Percentiles rank a stretch among this genome's conserved stretches.
These are phyloP conservation scores for Drosophila yooni DNA, from an alignment of 2,888 invertebrate genomes.

Conservation along the genomic window DNA sequence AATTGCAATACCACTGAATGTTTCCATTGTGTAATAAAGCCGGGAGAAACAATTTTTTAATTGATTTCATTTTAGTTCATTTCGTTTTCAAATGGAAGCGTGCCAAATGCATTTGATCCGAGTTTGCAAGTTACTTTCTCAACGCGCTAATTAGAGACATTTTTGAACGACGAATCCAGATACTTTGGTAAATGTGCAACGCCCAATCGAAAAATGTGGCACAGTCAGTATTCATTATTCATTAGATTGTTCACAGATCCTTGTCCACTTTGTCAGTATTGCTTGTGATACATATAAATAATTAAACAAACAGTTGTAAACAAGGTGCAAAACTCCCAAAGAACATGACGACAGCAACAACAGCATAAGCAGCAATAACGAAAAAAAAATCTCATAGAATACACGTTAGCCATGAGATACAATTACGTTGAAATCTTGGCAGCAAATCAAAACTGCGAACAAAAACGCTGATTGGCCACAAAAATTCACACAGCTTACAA, in stretches of 20 bases:
- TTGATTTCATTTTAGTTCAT: constrained; percentile 56
- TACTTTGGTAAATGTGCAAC: constrained; percentile 17
- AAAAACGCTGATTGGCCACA: constrained; percentile 81
- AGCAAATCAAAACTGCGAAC: constrained; percentile 79
- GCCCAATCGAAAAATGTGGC: constrained; percentile 49
- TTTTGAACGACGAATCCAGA: background rate
- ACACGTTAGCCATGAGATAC: constrained; percentile 79
- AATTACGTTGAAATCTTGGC: constrained; percentile 76
- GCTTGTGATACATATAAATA: constrained; percentile 73
- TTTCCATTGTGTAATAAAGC: constrained; percentile 51
- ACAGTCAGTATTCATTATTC: constrained; percentile 54
- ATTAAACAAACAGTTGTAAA: constrained; percentile 78
- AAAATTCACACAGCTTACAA: constrained; percentile 78
- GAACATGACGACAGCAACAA: constrained; percentile 53
- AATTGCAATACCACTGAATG: constrained; percentile 66
- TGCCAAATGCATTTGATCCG: constrained; percentile 47
- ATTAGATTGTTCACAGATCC: constrained; percentile 63
- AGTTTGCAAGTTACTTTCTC: constrained; percentile 60
- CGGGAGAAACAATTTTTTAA: constrained; percentile 57
- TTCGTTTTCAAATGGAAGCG: constrained; percentile 59
- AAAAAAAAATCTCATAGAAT: constrained; percentile 73
- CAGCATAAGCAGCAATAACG: constrained; percentile 22
- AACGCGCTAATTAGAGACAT: background rate
- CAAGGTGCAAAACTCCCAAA: constrained; percentile 67
- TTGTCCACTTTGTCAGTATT: constrained; percentile 76